Percentiles rank a stretch among this genome's conserved stretches.
These are phyloP conservation scores for Cryptocheilus praepositus DNA, from an alignment of 2,888 invertebrate species.

Conservation along the genomic window DNA sequence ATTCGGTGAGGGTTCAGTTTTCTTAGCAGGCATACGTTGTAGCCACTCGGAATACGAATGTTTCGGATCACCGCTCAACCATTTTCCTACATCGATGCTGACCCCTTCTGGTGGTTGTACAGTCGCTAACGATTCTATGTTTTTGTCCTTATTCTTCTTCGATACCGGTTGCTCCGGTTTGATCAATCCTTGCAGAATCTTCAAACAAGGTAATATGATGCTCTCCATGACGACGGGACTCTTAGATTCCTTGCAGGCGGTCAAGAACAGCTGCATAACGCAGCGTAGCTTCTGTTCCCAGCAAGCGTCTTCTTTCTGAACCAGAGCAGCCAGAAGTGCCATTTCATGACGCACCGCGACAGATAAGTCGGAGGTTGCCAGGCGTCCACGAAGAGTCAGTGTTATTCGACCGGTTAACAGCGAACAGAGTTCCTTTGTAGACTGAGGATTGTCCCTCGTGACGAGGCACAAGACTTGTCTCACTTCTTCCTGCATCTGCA, in stretches of 20 bases:
- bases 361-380: conserved; percentile 84
- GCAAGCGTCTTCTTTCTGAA: conserved; percentile 94
- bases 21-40: conserved; percentile 78
- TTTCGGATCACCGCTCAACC: conserved; percentile 83
- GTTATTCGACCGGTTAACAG: conserved; percentile 90
- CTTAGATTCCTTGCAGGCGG: conserved; percentile 84
- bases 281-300: conserved; percentile 95
- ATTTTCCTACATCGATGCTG: conserved; percentile 84
- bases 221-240: conserved; percentile 93
- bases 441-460: conserved; percentile 89
- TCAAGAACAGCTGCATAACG: conserved; percentile 90
- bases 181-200: conserved; percentile 91
- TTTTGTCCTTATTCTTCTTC: conserved; percentile 78
- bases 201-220: conserved; percentile 93
- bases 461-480: conserved; percentile 91
- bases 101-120: conserved; percentile 79
- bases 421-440: conserved; percentile 89
- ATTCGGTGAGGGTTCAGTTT: conserved; percentile 60
- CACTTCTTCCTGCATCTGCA: conserved; percentile 90
- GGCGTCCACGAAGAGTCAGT: conserved; percentile 85
- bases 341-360: conserved; percentile 92
- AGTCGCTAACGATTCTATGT: conserved; percentile 77
- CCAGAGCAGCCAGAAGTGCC: conserved; percentile 88
- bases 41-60: conserved; percentile 86
- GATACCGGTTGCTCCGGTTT: conserved; percentile 79